Percentiles rank a stretch among this genome's conserved stretches.
Evolutionary conservation across 2,888 invertebrate species (phyloP).

Genomic region (Melitaea athalia): DNA sequence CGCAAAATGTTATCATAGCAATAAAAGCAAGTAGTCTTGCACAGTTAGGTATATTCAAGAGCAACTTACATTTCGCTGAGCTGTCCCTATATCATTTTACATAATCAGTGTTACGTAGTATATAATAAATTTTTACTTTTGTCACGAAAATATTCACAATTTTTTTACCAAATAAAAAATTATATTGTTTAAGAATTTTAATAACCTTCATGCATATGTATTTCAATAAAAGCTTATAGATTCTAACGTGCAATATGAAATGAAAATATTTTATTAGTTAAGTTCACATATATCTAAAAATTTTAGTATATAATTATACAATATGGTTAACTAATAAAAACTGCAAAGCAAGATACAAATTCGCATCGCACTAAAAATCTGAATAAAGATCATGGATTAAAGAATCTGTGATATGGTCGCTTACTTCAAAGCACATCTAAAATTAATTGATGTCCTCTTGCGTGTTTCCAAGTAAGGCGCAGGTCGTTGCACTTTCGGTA

Average conservation of each 20-base stretch:
- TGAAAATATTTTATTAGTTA: no score
- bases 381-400: conserved; percentile 1
- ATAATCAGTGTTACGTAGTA: conserved; percentile 4
- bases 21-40: conserved; percentile 4
- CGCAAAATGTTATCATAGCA: conserved; percentile 25
- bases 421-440: conserved; percentile 49
- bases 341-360: neutral
- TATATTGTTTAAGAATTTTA: neutral
- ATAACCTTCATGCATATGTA: neutral
- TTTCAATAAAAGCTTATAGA: no score
- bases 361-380: conserved; percentile 22
- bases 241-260: no score
- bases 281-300: no score
- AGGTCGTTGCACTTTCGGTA: conserved; percentile 57
- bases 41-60: conserved; percentile 15
- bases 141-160: neutral
- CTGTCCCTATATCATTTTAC: conserved; percentile 20
- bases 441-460: conserved; percentile 59
- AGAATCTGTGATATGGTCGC: neutral
- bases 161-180: neutral
- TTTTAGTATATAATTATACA: no score
- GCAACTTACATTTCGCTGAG: conserved; percentile 35
- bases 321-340: neutral
- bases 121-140: neutral
- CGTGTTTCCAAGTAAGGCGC: conserved; percentile 42